Percentiles rank a stretch among this genome's conserved stretches.
These are phyloP conservation scores for Sebastes hopkinsi DNA, from an alignment of 2,797 vertebrate genomes.

Conservation along the genomic window DNA sequence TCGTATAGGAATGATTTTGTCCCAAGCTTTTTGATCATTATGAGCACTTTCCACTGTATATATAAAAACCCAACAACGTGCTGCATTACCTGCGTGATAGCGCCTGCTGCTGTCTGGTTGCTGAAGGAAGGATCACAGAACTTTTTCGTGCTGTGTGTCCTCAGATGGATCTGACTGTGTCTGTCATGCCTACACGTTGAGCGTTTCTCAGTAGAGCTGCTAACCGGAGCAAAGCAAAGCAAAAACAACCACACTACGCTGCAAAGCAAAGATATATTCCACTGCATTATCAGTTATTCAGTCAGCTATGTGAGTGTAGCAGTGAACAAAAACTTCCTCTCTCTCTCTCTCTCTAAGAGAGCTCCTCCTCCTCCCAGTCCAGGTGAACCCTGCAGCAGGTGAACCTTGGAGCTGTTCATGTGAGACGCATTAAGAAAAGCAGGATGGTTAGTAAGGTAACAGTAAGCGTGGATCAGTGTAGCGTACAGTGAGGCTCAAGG, in stretches of 20 bases:
- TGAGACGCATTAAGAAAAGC: neutral
- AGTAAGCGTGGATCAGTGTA: neutral
- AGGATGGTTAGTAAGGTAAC: neutral
- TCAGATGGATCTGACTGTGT: neutral
- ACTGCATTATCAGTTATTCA: slow-evolving; percentile 36
- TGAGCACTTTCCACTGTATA: neutral
- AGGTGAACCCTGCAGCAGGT: slow-evolving; percentile 2
- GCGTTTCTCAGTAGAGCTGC: neutral
- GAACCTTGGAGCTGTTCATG: slow-evolving; percentile 34
- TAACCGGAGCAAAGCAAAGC: slow-evolving; percentile 58
- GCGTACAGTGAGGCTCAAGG: slow-evolving; percentile 46
- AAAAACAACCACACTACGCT: slow-evolving; percentile 50
- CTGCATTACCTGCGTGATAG: slow-evolving; percentile 40
- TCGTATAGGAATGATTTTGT: no score
- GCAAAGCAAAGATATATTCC: neutral
- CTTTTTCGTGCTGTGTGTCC: slow-evolving; percentile 13
- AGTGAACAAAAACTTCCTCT: neutral
- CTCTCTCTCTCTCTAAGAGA: neutral
- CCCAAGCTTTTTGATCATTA: no score
- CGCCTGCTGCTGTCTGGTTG: slow-evolving; percentile 34
- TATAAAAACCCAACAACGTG: neutral
- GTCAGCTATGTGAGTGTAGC: slow-evolving; percentile 6
- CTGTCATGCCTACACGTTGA: neutral
- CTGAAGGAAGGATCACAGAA: slow-evolving; percentile 51
- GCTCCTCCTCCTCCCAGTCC: neutral